These are phyloP conservation scores for Aldabrachelys gigantea DNA, from an alignment of 2,113 vertebrate species.

Conservation along the genomic window DNA sequence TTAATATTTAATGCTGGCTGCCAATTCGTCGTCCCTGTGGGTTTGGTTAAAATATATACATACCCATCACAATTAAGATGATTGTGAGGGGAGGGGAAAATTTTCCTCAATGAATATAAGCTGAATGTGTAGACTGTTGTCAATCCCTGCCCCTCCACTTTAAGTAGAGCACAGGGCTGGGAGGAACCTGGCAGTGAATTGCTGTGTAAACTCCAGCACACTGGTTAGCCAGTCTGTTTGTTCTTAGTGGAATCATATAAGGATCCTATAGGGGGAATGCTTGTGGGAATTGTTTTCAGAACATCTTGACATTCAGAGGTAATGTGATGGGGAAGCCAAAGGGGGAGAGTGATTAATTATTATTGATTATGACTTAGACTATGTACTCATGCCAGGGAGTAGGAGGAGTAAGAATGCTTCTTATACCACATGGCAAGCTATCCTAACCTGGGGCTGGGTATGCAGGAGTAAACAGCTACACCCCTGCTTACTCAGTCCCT, in stretches of 20 bases:
- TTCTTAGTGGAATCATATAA: not conserved
- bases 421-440: not conserved
- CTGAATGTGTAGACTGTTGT: not conserved
- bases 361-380: not conserved
- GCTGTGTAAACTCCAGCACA: accelerated
- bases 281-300: not conserved
- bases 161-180: not conserved
- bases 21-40: not conserved
- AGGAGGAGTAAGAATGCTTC: not conserved
- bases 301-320: not conserved
- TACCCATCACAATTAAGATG: not conserved
- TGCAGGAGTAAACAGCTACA: not conserved
- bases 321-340: not conserved
- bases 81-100: not conserved
- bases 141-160: not conserved
- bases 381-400: not conserved
- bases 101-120: not conserved
- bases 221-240: not conserved
- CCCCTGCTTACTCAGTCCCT: not conserved
- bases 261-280: not conserved
- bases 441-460: not conserved
- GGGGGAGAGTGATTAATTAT: not conserved
- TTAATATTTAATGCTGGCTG: not conserved
- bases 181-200: not conserved
- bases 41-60: not conserved